Conservation (phyloP, 2,113 vertebrate genomes). For the Cairina moschata region DNA sequence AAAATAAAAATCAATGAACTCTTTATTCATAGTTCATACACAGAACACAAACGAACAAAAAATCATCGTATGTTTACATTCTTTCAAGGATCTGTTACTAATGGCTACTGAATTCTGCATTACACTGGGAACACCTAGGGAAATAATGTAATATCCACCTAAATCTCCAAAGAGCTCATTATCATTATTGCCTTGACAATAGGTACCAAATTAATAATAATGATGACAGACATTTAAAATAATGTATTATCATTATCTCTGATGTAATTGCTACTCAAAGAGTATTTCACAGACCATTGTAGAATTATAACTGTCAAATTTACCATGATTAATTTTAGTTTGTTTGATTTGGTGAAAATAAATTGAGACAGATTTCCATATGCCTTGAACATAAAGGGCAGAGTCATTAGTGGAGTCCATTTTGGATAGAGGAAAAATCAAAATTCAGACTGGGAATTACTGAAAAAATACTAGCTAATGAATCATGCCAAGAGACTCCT, state of each 20-base stretch:
- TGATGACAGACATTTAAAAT: constrained; percentile 18
- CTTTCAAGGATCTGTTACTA: background rate
- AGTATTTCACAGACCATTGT: constrained; percentile 26
- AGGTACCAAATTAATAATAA: constrained; percentile 52
- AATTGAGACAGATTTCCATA: constrained; percentile 32
- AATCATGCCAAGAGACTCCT: constrained; percentile 2
- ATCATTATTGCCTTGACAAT: background rate
- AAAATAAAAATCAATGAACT: background rate
- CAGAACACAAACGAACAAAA: background rate
- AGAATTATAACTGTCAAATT: constrained; percentile 39
- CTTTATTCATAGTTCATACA: background rate
- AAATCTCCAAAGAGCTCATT: constrained; percentile 36
- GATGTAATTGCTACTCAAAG: constrained; percentile 38
- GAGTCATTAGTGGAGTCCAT: constrained; percentile 16
- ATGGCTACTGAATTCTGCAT: background rate
- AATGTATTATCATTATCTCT: background rate
- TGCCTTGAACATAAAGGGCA: background rate
- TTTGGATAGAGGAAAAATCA: constrained; percentile 2
- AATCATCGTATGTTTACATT: background rate
- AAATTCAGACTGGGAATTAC: constrained; percentile 6
- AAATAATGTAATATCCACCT: constrained; percentile 40
- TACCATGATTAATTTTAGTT: constrained; percentile 16
- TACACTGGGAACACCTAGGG: background rate
- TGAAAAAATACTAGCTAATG: constrained; percentile 16
- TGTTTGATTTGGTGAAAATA: constrained; percentile 46